A percentile compares a stretch with the other conserved stretches of the same genome.
These are phyloP conservation scores for Cataglyphis hispanica DNA, from an alignment of 1,140 invertebrate species.

Conservation along the genomic window DNA sequence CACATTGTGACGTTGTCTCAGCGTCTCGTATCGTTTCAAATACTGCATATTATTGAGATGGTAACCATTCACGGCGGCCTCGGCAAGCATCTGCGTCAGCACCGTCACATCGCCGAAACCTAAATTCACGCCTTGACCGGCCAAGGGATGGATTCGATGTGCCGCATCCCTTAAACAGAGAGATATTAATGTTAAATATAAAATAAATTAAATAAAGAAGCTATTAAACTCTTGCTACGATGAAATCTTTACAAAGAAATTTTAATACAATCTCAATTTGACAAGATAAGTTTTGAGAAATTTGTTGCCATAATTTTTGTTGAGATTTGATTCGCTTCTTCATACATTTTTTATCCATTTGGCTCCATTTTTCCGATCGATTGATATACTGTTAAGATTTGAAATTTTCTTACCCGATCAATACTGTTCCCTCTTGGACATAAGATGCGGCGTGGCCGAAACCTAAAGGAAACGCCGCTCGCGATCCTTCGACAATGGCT, in stretches of 20 bases:
- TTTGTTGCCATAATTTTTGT: not conserved
- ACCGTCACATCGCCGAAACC: conserved; percentile 96
- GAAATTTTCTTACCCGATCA: conserved; percentile 91
- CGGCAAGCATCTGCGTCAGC: conserved; percentile 90
- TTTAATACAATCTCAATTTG: not conserved
- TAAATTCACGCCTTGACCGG: conserved; percentile 98
- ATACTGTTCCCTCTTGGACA: conserved; percentile 90
- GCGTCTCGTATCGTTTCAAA: conserved; percentile 94
- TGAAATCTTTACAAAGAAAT: not conserved
- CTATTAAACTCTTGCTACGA: not conserved
- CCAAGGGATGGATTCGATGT: conserved; percentile 98
- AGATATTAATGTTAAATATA: not conserved
- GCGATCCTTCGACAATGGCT: conserved; percentile 88
- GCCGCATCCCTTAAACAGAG: conserved; percentile 93
- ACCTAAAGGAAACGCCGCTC: conserved; percentile 96
- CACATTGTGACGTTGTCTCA: conserved; percentile 94
- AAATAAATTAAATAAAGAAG: not conserved
- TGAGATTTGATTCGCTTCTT: not conserved
- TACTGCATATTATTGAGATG: conserved; percentile 88
- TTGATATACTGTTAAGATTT: conserved; percentile 29
- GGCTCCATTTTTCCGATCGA: not conserved
- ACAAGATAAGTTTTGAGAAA: not conserved
- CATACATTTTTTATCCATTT: not conserved
- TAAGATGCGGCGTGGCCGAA: conserved; percentile 96
- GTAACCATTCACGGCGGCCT: conserved; percentile 91